A percentile compares a stretch with the other conserved stretches of the same genome.
phyloP scores from a whole-genome alignment of 2,113 vertebrate genomes.

The Azemiops feae region DNA sequence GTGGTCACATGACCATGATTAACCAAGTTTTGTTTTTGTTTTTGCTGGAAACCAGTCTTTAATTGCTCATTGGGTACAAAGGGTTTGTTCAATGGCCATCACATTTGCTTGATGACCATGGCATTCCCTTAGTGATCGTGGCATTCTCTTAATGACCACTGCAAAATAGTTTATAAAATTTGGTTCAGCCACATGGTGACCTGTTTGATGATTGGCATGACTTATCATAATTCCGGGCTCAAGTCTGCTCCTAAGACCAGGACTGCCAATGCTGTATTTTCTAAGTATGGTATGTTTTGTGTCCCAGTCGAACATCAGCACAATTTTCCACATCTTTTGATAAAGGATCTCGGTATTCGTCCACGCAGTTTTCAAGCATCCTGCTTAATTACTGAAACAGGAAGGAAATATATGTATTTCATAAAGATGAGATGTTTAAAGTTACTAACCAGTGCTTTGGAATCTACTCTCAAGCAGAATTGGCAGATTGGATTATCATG shows the following conservation, averaged over 20 bases:
- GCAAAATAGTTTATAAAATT: neutral
- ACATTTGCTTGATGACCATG: neutral
- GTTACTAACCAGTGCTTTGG: neutral
- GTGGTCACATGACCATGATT: neutral
- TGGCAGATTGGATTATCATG: neutral
- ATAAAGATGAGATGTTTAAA: neutral
- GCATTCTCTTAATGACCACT: neutral
- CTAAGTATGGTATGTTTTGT: fast-evolving
- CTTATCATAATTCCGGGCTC: neutral
- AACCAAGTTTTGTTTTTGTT: neutral
- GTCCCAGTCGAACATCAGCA: fast-evolving
- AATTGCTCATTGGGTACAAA: neutral
- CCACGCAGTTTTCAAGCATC: neutral
- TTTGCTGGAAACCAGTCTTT: neutral
- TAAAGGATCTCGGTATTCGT: neutral
- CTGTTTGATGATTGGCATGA: neutral
- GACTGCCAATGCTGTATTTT: neutral
- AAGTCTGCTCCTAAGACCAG: neutral
- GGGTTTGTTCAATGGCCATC: neutral
- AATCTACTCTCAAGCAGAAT: neutral
- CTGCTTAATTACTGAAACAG: neutral
- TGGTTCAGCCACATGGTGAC: neutral
- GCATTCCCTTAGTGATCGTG: neutral
- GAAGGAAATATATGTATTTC: neutral
- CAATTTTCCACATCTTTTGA: neutral